These are phyloP conservation scores for Panonychus citri DNA, from an alignment of 1,140 invertebrate genomes.

Conservation along the genomic window DNA sequence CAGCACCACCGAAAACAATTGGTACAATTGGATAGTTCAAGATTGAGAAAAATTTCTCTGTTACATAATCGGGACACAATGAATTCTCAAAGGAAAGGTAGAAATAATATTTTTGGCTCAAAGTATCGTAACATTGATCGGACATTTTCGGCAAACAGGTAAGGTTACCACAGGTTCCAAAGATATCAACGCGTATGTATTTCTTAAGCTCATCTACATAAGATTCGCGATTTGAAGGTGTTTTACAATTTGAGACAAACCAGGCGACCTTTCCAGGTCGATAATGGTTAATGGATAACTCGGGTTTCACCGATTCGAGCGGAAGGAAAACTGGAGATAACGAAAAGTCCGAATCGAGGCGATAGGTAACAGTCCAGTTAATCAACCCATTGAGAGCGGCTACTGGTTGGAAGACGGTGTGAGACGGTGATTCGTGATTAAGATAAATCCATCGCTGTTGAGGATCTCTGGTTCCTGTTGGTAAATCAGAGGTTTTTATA, in stretches of 20 bases:
- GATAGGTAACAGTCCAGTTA: conserved; percentile 87
- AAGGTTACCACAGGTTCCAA: conserved; percentile 32
- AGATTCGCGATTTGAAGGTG: conserved; percentile 27
- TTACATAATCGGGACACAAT: conserved; percentile 23
- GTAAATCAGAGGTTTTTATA: conserved; percentile 16
- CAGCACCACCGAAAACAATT: conserved; percentile 21
- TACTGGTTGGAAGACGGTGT: conserved; percentile 12
- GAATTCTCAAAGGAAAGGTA: conserved; percentile 24
- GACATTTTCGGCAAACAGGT: conserved; percentile 12
- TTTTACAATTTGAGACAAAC: conserved; percentile 38
- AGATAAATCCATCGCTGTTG: conserved; percentile 15
- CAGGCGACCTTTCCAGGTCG: conserved; percentile 25
- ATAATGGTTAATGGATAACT: conserved; percentile 11
- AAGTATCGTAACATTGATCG: conserved; percentile 13
- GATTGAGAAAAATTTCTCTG: conserved; percentile 22
- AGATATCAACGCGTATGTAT: conserved; percentile 38
- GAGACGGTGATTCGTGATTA: conserved; percentile 15
- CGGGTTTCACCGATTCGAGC: background rate
- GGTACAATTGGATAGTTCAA: conserved; percentile 19
- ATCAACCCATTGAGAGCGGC: conserved; percentile 40
- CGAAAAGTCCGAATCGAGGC: conserved; percentile 55
- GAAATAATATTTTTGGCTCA: conserved; percentile 19
- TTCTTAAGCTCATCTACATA: conserved; percentile 31
- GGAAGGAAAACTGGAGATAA: conserved; percentile 17
- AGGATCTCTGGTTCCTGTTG: conserved; percentile 11